phyloP scores from a whole-genome alignment of 2,113 vertebrate genomes.

The human region DNA sequence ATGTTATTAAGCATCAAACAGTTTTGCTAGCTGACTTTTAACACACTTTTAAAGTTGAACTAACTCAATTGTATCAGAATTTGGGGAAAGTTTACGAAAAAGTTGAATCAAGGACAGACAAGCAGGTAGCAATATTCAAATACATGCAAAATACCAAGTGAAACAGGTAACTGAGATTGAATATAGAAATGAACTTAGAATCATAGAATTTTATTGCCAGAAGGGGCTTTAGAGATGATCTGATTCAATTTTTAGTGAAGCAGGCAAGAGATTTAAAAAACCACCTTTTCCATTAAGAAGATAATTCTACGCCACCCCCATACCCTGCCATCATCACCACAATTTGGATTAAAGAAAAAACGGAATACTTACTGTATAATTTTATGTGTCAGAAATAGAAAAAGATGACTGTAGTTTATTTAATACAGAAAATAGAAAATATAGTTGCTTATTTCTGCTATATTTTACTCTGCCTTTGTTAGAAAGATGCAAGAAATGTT shows the following conservation, averaged over 20 bases:
- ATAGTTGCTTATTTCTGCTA: background rate
- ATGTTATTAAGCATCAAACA: background rate
- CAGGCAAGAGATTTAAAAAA: background rate
- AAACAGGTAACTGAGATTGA: constrained; percentile 26
- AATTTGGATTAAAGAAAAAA: background rate
- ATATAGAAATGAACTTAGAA: background rate
- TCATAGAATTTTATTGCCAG: background rate
- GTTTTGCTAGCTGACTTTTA: background rate
- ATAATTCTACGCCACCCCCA: background rate
- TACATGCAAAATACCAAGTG: background rate
- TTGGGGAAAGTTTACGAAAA: background rate
- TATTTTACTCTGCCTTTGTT: background rate
- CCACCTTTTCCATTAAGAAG: background rate
- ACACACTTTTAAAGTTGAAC: constrained; percentile 13
- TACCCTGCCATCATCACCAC: background rate
- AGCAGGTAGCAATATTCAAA: constrained; percentile 18
- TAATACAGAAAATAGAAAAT: constrained; percentile 17
- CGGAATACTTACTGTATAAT: background rate
- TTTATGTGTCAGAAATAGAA: constrained; percentile 9
- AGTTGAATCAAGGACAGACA: background rate
- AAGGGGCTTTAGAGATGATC: background rate
- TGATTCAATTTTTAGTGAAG: background rate
- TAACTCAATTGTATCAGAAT: constrained; percentile 2
- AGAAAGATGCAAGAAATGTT: background rate
- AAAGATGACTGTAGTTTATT: background rate